phyloP scores from a whole-genome alignment of 2,888 invertebrate species.

The Drosophila meridionalis region DNA sequence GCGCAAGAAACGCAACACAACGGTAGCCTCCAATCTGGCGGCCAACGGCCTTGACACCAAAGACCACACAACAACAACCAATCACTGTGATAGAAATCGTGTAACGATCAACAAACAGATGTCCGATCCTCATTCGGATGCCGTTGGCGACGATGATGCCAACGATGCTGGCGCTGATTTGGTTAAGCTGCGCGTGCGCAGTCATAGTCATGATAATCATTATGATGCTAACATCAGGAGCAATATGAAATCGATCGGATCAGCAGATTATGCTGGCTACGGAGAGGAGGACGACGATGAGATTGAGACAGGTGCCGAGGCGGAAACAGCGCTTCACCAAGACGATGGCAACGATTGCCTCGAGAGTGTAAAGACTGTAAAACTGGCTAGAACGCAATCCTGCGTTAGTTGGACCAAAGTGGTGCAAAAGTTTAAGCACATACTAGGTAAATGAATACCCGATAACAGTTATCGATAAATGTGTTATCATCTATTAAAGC shows the following conservation, averaged over 20 bases:
- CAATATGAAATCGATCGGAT: conserved; percentile 20
- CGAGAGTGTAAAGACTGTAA: conserved; percentile 70
- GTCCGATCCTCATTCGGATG: conserved; percentile 35
- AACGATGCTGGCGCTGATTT: conserved; percentile 23
- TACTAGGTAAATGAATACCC: conserved; percentile 75
- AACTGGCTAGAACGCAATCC: conserved; percentile 73
- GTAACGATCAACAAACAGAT: conserved; percentile 53
- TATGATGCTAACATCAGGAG: conserved; percentile 38
- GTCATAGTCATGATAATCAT: conserved; percentile 71
- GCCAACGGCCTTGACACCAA: conserved; percentile 62
- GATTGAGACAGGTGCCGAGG: conserved; percentile 70
- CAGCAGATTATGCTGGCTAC: conserved; percentile 31
- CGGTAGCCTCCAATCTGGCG: conserved; percentile 66
- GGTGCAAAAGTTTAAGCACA: conserved; percentile 82
- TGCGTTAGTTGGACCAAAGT: conserved; percentile 85
- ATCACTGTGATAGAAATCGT: conserved; percentile 65
- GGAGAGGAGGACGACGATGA: conserved; percentile 37
- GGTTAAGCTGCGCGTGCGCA: conserved; percentile 61
- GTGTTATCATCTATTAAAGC: not conserved
- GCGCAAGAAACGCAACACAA: conserved; percentile 73
- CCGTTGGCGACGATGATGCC: conserved; percentile 14
- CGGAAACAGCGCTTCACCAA: conserved; percentile 42
- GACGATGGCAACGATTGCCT: conserved; percentile 41
- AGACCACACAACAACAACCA: conserved; percentile 30
- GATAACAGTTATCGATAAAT: not conserved